phyloP scores from a whole-genome alignment of 1,140 invertebrate species.

The Chironomus tepperi region DNA sequence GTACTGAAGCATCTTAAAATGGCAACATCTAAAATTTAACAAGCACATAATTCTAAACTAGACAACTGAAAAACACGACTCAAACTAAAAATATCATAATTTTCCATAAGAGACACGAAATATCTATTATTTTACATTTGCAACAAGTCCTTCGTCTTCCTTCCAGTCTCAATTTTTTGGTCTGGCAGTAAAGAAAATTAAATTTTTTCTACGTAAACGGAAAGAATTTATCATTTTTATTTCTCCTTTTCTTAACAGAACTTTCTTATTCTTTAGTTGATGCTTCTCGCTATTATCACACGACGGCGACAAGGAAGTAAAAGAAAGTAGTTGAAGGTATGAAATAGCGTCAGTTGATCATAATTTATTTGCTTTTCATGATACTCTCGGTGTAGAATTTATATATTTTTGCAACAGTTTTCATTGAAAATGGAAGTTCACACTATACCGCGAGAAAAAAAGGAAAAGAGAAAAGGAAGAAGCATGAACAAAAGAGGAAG shows the following conservation, averaged over 20 bases:
- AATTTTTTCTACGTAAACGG: not conserved
- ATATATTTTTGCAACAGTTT: not conserved
- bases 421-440: not conserved
- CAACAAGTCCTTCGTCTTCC: not conserved
- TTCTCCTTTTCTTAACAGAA: not conserved
- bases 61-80: no score
- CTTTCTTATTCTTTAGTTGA: not conserved
- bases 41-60: no score
- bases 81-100: no score
- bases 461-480: not conserved
- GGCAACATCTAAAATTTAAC: no score
- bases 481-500: not conserved
- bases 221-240: conserved; percentile 18
- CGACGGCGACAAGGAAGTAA: conserved; percentile 5
- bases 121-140: not conserved
- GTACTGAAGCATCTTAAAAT: no score
- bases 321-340: not conserved
- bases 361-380: conserved; percentile 19
- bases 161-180: no score
- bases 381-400: no score
- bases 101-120: no score
- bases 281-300: not conserved
- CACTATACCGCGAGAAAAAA: not conserved
- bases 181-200: not conserved
- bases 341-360: not conserved